Evolutionary conservation across 1,140 invertebrate genomes (phyloP).

Genomic region (Thrips palmi): DNA sequence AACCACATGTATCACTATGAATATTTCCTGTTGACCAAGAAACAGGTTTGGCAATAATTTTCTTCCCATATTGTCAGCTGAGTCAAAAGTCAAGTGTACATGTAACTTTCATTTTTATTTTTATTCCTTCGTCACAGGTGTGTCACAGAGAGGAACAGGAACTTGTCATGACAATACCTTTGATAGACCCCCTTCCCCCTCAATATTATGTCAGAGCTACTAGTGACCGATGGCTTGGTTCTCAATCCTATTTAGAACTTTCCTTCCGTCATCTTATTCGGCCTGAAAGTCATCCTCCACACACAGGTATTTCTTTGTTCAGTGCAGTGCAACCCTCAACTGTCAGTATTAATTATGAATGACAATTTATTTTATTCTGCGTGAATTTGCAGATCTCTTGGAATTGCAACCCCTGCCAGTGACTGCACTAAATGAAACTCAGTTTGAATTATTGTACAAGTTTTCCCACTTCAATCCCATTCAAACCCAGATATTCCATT

Average conservation of each 20-base stretch:
- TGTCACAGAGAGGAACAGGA: slow-evolving; percentile 52
- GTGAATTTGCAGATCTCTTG: slow-evolving; percentile 61
- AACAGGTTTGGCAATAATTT: slow-evolving; percentile 40
- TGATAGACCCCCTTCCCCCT: slow-evolving; percentile 73
- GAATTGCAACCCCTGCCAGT: slow-evolving; percentile 81
- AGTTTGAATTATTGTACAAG: slow-evolving; percentile 66
- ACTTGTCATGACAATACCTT: slow-evolving; percentile 88
- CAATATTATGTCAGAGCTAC: slow-evolving; percentile 81
- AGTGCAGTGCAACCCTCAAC: not conserved
- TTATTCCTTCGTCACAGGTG: slow-evolving; percentile 27
- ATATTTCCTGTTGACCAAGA: slow-evolving; percentile 73
- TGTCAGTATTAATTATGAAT: slow-evolving; percentile 4
- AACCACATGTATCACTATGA: slow-evolving; percentile 95
- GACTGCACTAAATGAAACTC: slow-evolving; percentile 53
- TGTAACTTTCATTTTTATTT: slow-evolving; percentile 6
- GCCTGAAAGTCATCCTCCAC: slow-evolving; percentile 80
- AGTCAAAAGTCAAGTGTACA: slow-evolving; percentile 5
- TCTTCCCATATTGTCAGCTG: slow-evolving; percentile 4
- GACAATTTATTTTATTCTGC: slow-evolving; percentile 7
- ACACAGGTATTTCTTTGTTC: slow-evolving; percentile 46
- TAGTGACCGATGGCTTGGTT: slow-evolving; percentile 84
- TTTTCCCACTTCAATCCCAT: slow-evolving; percentile 98
- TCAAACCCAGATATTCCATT: slow-evolving; percentile 97
- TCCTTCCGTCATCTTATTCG: slow-evolving; percentile 81
- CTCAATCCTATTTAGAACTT: slow-evolving; percentile 50